These are phyloP conservation scores for Cecidostiba fungosa DNA, from an alignment of 2,888 invertebrate species.

Conservation along the genomic window DNA sequence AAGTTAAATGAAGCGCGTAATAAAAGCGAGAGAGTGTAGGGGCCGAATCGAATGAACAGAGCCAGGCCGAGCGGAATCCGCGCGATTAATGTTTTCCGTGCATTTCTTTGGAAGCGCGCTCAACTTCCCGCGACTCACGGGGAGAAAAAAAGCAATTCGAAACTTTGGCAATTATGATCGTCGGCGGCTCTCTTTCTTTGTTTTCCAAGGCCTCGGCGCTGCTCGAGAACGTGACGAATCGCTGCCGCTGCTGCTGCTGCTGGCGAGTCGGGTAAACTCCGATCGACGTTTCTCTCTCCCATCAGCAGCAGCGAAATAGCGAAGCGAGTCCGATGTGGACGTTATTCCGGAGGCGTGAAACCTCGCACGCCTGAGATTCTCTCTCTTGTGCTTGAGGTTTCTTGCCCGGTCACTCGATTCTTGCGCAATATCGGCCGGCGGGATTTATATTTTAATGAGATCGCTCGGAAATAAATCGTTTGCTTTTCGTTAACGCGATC, in stretches of 20 bases:
- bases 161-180: conserved; percentile 62
- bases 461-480: background rate
- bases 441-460: background rate
- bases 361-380: background rate
- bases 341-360: conserved; percentile 29
- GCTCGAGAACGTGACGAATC: conserved; percentile 60
- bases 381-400: background rate
- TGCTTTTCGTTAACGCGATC: background rate
- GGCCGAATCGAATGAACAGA: conserved; percentile 46
- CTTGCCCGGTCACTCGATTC: background rate
- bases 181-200: conserved; percentile 28
- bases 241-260: no score
- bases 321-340: background rate
- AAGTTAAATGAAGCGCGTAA: conserved; percentile 61
- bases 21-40: conserved; percentile 37
- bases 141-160: conserved; percentile 38
- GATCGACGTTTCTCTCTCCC: conserved; percentile 46
- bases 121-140: conserved; percentile 21
- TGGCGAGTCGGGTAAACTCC: conserved; percentile 15
- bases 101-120: conserved; percentile 40
- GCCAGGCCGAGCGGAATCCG: conserved; percentile 10
- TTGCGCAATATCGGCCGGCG: conserved; percentile 6
- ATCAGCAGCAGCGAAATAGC: background rate
- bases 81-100: conserved; percentile 52
- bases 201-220: conserved; percentile 35